Base-by-base conservation (phyloP, 2,797 vertebrate species). In the Pteropus rufus region DNA sequence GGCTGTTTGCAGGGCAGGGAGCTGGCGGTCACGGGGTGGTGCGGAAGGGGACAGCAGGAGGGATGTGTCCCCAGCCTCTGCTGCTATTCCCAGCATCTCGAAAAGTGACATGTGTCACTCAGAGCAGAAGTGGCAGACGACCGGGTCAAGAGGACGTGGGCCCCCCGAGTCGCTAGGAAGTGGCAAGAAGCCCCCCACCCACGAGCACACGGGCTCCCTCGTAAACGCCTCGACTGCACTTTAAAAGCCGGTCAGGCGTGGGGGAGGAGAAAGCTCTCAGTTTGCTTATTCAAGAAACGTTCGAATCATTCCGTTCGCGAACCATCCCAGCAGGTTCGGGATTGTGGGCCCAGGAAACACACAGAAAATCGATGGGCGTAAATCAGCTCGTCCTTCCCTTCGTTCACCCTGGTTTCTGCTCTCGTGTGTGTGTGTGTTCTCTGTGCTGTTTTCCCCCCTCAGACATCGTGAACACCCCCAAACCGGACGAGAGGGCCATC, bases 401-500 rank as follows among this genome's bases (percentile, higher is more conserved):
- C 64, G 85, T 97, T 97, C 69, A 97, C 89, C 79, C 56, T 96
- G 72, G 93, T 96, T 98, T 98, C 97, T 96, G n/a, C 94, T 97
- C 89, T 91, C 11, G 0, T 95, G 85, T 96, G 69, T 96, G 94
- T 96, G 96, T 88, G 41, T 85, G 94, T 94, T 87, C 93, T 94
- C 88, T 88, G 83, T 98, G 95, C 97, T 98, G 96, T 91, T 97
- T 97, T 76, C 95, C 70, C 70, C 96, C 83, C 76, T 98, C 97
- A 99, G 99, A 99, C 98, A 99, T 99, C 98, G 99, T 99, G 98
- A 99, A 99, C 98, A 99, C 99, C 96, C 99, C 99, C 92, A 99
- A 99, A 98, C 99, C 99, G 0, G 99, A 99, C 94, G 99, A 99
- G 98, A 99, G 99, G 99, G 99, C 99, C 85, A 99, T 99, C 98